phyloP scores from a whole-genome alignment of 2,797 vertebrate species.

The Syndactyla subalaris region DNA sequence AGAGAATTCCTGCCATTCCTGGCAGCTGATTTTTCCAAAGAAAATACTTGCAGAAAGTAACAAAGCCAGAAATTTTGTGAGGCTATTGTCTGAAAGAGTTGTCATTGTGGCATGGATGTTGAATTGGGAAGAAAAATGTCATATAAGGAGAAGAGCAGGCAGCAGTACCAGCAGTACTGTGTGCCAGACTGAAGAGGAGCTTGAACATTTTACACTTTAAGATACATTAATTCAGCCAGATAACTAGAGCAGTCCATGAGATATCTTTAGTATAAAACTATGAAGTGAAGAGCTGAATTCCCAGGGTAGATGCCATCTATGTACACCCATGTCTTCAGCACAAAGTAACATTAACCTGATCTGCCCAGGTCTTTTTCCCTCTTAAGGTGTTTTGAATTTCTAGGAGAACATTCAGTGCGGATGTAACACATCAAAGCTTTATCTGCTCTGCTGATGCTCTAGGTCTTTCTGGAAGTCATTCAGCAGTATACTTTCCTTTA shows the following conservation, averaged over 20 bases:
- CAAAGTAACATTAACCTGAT: neutral
- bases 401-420: neutral
- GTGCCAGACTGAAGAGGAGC: neutral
- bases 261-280: neutral
- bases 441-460: neutral
- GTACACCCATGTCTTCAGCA: neutral
- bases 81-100: neutral
- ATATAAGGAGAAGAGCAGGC: neutral
- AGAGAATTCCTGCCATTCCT: constrained; percentile 25
- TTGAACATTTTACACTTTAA: neutral
- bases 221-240: neutral
- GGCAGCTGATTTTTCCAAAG: neutral
- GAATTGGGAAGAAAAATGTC: neutral
- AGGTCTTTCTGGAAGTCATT: neutral
- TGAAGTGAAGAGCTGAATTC: neutral
- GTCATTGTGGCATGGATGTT: neutral
- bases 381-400: neutral
- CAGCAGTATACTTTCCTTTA: neutral
- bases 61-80: neutral
- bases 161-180: neutral
- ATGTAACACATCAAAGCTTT: neutral
- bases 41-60: neutral
- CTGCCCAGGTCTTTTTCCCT: neutral
- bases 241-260: neutral
- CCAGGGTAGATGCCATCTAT: neutral